Evolutionary conservation across 2,113 vertebrate genomes (phyloP).

Genomic region (Megalops atlanticus): DNA sequence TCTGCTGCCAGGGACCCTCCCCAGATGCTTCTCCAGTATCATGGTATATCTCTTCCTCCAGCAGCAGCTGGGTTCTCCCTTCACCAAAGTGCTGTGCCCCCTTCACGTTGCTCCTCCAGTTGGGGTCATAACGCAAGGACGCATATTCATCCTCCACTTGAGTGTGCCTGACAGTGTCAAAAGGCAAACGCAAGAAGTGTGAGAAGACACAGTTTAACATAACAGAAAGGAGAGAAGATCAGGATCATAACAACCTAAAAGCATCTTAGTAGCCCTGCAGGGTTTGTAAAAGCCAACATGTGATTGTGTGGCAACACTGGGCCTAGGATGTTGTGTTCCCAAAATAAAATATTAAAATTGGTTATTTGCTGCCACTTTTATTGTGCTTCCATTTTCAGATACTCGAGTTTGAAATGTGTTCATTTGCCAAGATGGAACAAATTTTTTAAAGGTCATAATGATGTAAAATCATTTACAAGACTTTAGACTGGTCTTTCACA

Average conservation of each 20-base stretch:
- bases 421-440: too few relatives aligned
- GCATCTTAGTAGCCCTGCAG: background rate
- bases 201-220: conserved; percentile 22
- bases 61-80: background rate
- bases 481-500: too few relatives aligned
- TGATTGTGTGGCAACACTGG: too few relatives aligned
- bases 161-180: conserved; percentile 42
- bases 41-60: conserved; percentile 8
- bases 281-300: background rate
- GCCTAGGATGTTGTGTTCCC: too few relatives aligned
- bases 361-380: too few relatives aligned
- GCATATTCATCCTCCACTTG: conserved; percentile 62
- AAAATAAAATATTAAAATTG: too few relatives aligned
- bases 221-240: background rate
- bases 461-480: too few relatives aligned
- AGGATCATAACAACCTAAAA: background rate
- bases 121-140: conserved; percentile 70
- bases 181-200: conserved; percentile 27
- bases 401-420: too few relatives aligned
- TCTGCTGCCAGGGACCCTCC: conserved; percentile 8
- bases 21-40: conserved; percentile 22
- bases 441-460: too few relatives aligned
- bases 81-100: conserved; percentile 26
- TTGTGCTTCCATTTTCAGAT: too few relatives aligned
- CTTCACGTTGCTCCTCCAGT: conserved; percentile 69